Evolutionary conservation across 2,888 invertebrate genomes (phyloP), one percentile per base, ranked within the genome.

Genomic region (Aporophyla lueneburgensis): DNA sequence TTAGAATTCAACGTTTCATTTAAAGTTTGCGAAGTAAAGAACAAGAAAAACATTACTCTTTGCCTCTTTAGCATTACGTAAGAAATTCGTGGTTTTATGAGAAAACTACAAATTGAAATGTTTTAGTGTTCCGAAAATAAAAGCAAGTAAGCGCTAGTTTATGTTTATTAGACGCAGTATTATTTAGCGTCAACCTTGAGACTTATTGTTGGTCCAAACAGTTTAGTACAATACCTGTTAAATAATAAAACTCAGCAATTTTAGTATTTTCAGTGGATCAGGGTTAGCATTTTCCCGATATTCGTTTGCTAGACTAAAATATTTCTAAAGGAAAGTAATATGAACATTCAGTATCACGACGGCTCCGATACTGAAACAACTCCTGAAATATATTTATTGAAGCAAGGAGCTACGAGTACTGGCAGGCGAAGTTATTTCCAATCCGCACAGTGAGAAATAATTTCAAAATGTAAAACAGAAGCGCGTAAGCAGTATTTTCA

Each of bases 61-160:
- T n/a, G 72, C 56, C 43, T 66, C 62, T 46, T 63, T 19, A 70
- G 21, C 56, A 54, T 58, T 54, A 33, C 65, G 74, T 14, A 62
- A 62, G 58, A 19, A 51, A 61, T 66, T 70, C 53, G 40, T 51
- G 14, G 27, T 51, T 72, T 62, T 85, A 53, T 71, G 49, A 70
- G 33, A 58, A 69, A 73, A 74, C 54, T 72, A 72, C 85, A 65
- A 84, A 85, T 85, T 69, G 54, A 65, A 85, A 80, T 61, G 40
- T 85, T 84, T 51, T 43, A 59, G 70, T 79, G 53, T 58, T 65
- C 49, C 21, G 24, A 71, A 51, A 80, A 59, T 78, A 83, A 69
- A 80, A 79, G 33, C 43, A 56, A 78, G 49, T 61, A 9, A 53
- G 81, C 76, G 49, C 53, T 59, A 79, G 24, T 71, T 80, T 61